phyloP scores from a whole-genome alignment of 2,797 vertebrate genomes.

The Chiroxiphia lanceolata region DNA sequence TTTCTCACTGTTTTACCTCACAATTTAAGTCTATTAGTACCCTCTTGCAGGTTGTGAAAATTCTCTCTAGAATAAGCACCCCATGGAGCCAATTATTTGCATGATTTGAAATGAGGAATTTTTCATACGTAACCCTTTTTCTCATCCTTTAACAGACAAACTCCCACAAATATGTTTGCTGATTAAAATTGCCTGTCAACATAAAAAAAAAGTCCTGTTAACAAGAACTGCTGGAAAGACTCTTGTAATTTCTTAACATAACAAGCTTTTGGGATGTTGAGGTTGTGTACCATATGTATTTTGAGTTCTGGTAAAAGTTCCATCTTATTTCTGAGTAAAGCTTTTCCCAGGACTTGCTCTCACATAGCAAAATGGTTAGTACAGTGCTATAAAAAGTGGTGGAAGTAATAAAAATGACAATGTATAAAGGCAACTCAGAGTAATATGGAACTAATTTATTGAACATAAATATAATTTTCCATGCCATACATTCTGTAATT shows the following conservation, averaged over 20 bases:
- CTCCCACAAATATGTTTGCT: conserved; percentile 13
- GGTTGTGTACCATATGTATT: neutral
- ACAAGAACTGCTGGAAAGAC: neutral
- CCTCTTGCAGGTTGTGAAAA: conserved; percentile 15
- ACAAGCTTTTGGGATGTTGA: neutral
- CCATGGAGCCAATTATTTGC: conserved; percentile 57
- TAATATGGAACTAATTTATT: conserved; percentile 45
- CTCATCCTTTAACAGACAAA: conserved; percentile 2
- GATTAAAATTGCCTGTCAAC: neutral
- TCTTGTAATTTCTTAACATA: neutral
- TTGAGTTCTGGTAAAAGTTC: neutral
- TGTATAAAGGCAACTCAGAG: neutral
- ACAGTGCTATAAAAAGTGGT: neutral
- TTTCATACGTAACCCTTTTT: conserved; percentile 9
- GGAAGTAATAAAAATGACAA: conserved; percentile 9
- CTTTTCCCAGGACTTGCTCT: conserved; percentile 3
- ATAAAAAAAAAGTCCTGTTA: conserved; percentile 5
- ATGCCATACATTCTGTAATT: conserved; percentile 13
- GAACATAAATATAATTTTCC: conserved; percentile 15
- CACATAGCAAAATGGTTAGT: neutral
- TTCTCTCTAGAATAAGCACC: conserved; percentile 31
- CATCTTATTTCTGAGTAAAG: neutral
- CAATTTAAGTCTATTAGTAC: conserved; percentile 4
- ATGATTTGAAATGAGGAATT: conserved; percentile 58
- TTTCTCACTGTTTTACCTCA: neutral